These are phyloP conservation scores for Pandion haliaetus DNA, from an alignment of 2,113 vertebrate genomes.

Conservation along the genomic window DNA sequence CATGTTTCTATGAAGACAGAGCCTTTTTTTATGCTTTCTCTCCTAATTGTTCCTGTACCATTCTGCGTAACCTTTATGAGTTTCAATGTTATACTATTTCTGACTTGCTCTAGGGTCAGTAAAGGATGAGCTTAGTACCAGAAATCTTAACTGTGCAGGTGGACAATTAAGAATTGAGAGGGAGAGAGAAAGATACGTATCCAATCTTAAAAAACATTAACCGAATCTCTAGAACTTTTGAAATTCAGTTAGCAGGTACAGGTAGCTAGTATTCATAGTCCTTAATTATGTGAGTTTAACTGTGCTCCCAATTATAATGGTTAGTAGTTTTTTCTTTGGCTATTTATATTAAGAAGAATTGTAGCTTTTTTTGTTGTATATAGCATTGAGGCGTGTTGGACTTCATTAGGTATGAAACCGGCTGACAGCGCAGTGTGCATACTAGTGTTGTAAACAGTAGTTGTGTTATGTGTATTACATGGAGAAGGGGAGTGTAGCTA, in stretches of 20 bases:
- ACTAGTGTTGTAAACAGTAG: background rate
- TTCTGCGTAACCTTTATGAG: background rate
- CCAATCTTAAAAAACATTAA: background rate
- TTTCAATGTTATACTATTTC: background rate
- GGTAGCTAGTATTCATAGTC: background rate
- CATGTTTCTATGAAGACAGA: background rate
- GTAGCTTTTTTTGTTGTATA: conserved; percentile 16
- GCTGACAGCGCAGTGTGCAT: background rate
- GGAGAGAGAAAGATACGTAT: background rate
- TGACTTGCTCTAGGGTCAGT: background rate
- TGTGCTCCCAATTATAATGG: background rate
- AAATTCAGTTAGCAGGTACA: background rate
- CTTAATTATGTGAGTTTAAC: background rate
- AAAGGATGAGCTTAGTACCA: background rate
- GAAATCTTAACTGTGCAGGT: background rate
- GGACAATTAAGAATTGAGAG: background rate
- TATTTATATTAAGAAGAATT: conserved; percentile 31
- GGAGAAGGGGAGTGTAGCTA: background rate
- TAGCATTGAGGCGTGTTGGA: background rate
- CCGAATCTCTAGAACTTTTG: background rate
- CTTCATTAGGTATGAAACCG: conserved; percentile 62
- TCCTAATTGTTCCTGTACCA: background rate
- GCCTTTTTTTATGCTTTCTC: background rate
- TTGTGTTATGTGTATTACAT: background rate
- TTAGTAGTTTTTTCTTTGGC: conserved; percentile 48